Evolutionary conservation across 92 coral and sea anemone genomes (phyloP).

Genomic region (Muricea muricata): DNA sequence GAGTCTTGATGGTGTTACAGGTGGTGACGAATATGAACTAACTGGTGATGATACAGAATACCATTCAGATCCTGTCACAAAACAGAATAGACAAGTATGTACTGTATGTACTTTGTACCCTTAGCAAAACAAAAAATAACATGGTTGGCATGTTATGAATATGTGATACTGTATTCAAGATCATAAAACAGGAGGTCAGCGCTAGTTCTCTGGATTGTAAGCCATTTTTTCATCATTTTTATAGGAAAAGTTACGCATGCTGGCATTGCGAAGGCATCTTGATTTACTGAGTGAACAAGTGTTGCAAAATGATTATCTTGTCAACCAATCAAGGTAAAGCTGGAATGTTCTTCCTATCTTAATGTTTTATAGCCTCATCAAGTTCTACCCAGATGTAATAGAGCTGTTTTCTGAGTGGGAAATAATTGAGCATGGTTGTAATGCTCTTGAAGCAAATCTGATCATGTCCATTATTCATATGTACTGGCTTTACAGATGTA

Average conservation of each 20-base stretch:
- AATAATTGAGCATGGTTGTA: too few species aligned
- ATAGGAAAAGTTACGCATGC: slow-evolving; percentile 86
- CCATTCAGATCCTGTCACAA: slow-evolving; percentile 91
- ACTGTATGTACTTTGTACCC: too few species aligned
- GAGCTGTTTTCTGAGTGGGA: too few species aligned
- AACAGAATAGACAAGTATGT: slow-evolving; percentile 94
- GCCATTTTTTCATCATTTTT: not conserved
- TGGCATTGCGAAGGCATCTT: slow-evolving; percentile 90
- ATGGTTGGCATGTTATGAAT: too few species aligned
- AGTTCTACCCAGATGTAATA: too few species aligned
- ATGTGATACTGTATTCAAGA: too few species aligned
- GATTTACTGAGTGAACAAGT: slow-evolving; percentile 98
- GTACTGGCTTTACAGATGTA: too few species aligned
- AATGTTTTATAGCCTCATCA: not conserved
- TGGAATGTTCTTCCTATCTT: not conserved
- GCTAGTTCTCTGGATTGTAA: too few species aligned
- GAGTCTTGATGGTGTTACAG: slow-evolving; percentile 85
- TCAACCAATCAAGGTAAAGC: slow-evolving; percentile 84
- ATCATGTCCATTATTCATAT: too few species aligned
- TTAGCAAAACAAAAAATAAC: too few species aligned
- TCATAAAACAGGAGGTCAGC: too few species aligned
- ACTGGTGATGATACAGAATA: slow-evolving; percentile 61
- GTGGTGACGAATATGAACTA: slow-evolving; percentile 78
- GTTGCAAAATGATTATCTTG: slow-evolving; percentile 92
- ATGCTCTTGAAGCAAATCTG: too few species aligned